Evolutionary conservation across 2,113 vertebrate species (phyloP).

Genomic region (Oncorhynchus keta): DNA sequence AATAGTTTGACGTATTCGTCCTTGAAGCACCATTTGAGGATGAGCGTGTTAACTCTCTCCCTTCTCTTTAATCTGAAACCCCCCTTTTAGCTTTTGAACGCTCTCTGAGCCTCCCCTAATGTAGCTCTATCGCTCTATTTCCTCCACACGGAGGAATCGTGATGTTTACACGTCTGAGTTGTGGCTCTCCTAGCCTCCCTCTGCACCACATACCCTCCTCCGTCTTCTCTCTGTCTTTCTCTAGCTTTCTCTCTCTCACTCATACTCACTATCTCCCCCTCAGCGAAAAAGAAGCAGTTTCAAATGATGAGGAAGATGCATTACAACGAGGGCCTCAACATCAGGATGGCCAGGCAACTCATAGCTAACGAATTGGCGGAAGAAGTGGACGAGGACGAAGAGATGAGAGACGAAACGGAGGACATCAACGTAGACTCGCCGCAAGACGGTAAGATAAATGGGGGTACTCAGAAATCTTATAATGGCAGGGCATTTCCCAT

Average conservation of each 20-base stretch:
- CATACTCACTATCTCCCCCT: neutral
- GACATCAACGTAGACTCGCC: conserved; percentile 78
- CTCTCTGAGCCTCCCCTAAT: neutral
- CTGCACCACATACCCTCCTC: neutral
- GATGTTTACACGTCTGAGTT: neutral
- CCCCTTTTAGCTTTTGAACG: neutral
- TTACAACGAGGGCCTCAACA: conserved; percentile 96
- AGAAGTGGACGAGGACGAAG: conserved; percentile 79
- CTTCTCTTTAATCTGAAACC: neutral
- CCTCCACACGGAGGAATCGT: conserved; percentile 12
- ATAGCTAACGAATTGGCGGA: conserved; percentile 89
- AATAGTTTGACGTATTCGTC: neutral
- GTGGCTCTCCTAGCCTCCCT: neutral
- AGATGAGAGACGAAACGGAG: conserved; percentile 87
- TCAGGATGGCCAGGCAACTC: conserved; percentile 91
- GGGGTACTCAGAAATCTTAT: no score
- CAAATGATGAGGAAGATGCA: conserved; percentile 98
- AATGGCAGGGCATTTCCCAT: no score
- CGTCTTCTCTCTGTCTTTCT: neutral
- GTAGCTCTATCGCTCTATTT: neutral
- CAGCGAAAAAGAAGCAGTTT: conserved; percentile 92
- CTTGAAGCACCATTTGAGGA: neutral
- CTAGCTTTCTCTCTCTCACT: neutral
- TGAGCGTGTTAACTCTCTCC: neutral
- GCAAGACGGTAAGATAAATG: conserved; percentile 66